Conservation (phyloP, 1,140 invertebrate genomes). For the Oncopeltus fasciatus region DNA sequence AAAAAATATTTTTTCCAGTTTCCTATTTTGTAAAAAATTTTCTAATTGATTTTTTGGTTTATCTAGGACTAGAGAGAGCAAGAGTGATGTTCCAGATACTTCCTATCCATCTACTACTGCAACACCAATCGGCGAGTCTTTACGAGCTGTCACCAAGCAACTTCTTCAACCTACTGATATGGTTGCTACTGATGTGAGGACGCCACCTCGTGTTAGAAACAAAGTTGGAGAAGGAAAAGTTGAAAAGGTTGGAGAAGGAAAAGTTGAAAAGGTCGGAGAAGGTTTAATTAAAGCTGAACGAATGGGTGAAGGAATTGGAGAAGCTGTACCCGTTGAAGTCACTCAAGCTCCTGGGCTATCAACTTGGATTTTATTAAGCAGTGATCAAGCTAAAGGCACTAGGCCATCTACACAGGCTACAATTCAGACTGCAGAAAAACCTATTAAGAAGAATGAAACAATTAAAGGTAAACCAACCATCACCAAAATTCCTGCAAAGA, state of each 20-base stretch:
- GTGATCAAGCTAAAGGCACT: not conserved
- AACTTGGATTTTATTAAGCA: slow-evolving; percentile 51
- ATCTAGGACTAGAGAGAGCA: slow-evolving; percentile 22
- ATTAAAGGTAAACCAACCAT: not conserved
- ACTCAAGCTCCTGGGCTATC: slow-evolving; percentile 41
- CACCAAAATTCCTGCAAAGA: not conserved
- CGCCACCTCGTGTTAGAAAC: slow-evolving; percentile 41
- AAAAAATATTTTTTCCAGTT: not conserved
- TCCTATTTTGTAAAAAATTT: not conserved
- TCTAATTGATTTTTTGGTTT: not conserved
- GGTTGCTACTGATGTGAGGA: slow-evolving; percentile 39
- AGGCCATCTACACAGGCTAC: slow-evolving; percentile 28
- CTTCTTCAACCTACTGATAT: slow-evolving; percentile 29
- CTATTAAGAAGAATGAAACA: not conserved
- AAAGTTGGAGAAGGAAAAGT: slow-evolving; percentile 8
- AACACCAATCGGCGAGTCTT: slow-evolving; percentile 33
- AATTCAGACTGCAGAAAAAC: slow-evolving; percentile 11
- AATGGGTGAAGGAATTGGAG: slow-evolving; percentile 28
- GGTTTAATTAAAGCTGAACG: slow-evolving; percentile 7
- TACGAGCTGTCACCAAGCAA: slow-evolving; percentile 40
- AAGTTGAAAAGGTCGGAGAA: not conserved
- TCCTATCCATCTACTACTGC: slow-evolving; percentile 19
- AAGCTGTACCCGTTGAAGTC: slow-evolving; percentile 38
- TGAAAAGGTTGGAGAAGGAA: slow-evolving; percentile 1
- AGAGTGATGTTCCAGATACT: slow-evolving; percentile 18